These are phyloP conservation scores for Tanytarsus gracilentus DNA, from an alignment of 2,888 invertebrate genomes.

Conservation along the genomic window DNA sequence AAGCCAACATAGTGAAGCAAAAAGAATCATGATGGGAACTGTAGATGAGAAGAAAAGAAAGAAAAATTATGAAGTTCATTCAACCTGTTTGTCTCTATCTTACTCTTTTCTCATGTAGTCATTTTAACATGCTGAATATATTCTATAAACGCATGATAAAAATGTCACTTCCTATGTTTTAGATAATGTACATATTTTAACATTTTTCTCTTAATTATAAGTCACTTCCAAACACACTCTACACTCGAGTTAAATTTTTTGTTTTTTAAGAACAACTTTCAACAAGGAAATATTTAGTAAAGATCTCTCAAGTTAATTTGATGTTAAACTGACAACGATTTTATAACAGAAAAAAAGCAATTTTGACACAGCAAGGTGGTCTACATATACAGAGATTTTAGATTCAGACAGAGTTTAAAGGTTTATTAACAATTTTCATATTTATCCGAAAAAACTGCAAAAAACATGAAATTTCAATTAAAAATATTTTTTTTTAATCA, in stretches of 20 bases:
- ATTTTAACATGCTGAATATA: background rate
- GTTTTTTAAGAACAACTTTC: too few species aligned
- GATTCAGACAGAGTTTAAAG: background rate
- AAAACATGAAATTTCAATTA: constrained; percentile 12
- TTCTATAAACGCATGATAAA: background rate
- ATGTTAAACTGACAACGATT: too few species aligned
- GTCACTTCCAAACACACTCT: too few species aligned
- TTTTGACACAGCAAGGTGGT: background rate
- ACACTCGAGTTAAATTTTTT: too few species aligned
- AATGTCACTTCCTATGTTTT: too few species aligned
- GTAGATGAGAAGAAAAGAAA: background rate
- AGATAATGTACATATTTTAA: too few species aligned
- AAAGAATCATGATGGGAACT: background rate
- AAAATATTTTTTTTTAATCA: background rate
- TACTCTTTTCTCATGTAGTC: background rate
- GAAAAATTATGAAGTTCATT: background rate
- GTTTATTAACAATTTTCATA: constrained; percentile 5
- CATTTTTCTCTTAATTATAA: too few species aligned
- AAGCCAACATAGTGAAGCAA: background rate
- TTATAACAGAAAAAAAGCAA: too few species aligned
- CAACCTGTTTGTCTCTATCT: background rate
- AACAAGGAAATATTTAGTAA: too few species aligned
- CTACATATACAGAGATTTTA: background rate
- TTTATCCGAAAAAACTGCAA: background rate
- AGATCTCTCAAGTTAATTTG: too few species aligned